Base-by-base conservation (phyloP, 1,140 invertebrate genomes). In the Scaptomyza hsui region DNA sequence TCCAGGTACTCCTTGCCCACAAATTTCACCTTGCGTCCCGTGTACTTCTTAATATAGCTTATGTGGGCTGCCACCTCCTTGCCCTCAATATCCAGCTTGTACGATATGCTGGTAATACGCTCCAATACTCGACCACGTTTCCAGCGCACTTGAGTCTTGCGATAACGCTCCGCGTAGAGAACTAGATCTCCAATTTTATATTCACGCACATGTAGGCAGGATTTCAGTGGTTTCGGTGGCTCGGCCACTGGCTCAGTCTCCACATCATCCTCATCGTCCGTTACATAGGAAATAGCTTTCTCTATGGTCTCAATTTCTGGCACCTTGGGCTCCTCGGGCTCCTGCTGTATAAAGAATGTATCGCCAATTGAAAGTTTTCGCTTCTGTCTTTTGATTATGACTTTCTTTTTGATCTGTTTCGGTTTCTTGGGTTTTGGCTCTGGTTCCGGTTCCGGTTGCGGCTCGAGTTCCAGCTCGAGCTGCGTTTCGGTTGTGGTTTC, bases 1-100 rank as follows among this genome's bases (percentile, higher is more conserved):
- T 91, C 90, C 56, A 91, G 71, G 57, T 91, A 91, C 64, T 91
- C 90, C 53, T 91, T 91, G 53, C 71, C 82, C n/a, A 86, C 89
- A 37, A 91, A 91, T 5, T 82, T 76, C 10, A 91, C 90, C 53
- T 89, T 91, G 4, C 89, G 77, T 1, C 81, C 90, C 0, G 90
- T 91, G 29, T 79, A 89, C 45, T 89, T 91, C 63, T 91, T 91
- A 13, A 91, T 88, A 42, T 91, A 91, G 57, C 77, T 90, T 15
- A 91, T 76, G 12, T 91, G 90, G 42, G 88, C 85, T 1, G 90
- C 59, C 56, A 90, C 81, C 44, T 91, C 90, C 45, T 88, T 90
- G 16, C 85, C 90, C 51, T 91, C 90, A 21, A 91, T 82, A 24
- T 91, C 77, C 6, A 91, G 59, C 62, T 79, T 81, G 53, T 91